Conservation (phyloP, 2,797 vertebrate species). For the Sarcoramphus papa region DNA sequence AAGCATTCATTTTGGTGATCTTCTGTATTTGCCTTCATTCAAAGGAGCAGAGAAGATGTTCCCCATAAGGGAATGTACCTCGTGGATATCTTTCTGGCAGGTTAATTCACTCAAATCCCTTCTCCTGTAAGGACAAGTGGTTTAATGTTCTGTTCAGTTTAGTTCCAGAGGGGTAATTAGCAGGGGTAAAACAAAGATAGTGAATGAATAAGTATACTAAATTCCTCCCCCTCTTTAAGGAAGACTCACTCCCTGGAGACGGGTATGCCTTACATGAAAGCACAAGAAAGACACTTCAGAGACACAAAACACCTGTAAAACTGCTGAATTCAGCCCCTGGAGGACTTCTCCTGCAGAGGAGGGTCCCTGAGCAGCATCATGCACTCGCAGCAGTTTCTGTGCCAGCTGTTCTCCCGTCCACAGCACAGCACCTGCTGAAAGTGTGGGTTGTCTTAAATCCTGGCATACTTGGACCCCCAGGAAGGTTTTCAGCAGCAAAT, state of each 20-base stretch:
- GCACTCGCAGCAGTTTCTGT: not conserved
- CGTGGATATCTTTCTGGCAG: not conserved
- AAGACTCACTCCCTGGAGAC: not conserved
- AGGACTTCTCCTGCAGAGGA: not conserved
- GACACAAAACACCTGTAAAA: not conserved
- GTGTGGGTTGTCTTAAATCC: not conserved
- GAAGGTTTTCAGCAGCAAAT: not conserved
- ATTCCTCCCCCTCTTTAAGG: not conserved
- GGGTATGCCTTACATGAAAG: not conserved
- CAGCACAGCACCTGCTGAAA: not conserved
- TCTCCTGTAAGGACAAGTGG: not conserved
- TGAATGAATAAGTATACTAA: not conserved
- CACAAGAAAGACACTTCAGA: not conserved
- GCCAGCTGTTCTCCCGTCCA: not conserved
- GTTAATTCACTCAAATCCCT: not conserved
- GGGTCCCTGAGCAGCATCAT: not conserved
- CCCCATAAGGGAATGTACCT: not conserved
- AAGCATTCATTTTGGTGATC: not conserved
- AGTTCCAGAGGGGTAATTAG: not conserved
- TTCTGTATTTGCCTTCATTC: not conserved
- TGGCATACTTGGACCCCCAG: not conserved
- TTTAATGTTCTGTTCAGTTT: not conserved
- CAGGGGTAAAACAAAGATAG: not conserved
- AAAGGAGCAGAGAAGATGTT: not conserved
- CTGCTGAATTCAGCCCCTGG: not conserved